Evolutionary conservation across 1,140 invertebrate species (phyloP).

Genomic region (Notospermus geniculatus): DNA sequence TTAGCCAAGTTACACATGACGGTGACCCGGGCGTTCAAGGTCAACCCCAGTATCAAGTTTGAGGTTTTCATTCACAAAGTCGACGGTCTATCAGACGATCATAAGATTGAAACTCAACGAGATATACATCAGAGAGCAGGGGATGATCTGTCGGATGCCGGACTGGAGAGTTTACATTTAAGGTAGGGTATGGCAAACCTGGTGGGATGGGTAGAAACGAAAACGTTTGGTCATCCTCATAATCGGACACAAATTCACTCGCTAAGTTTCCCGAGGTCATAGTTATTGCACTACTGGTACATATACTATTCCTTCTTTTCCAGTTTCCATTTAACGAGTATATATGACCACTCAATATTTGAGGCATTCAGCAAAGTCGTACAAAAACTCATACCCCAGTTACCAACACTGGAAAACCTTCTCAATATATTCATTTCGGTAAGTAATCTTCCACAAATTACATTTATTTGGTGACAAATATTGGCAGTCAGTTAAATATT

Average conservation of each 20-base stretch:
- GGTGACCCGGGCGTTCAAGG: conserved; percentile 91
- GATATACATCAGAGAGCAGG: conserved; percentile 96
- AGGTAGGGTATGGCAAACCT: conserved; percentile 41
- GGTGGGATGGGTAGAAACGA: too few relatives aligned
- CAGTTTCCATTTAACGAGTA: conserved; percentile 95
- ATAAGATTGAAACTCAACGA: conserved; percentile 96
- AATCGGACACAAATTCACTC: too few relatives aligned
- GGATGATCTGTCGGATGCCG: conserved; percentile 88
- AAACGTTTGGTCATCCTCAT: too few relatives aligned
- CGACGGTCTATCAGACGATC: conserved; percentile 96
- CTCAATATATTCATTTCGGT: conserved; percentile 99
- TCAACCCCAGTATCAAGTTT: conserved; percentile 96
- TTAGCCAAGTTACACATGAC: conserved; percentile 87
- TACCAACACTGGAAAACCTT: conserved; percentile 95
- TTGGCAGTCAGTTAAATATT: too few relatives aligned
- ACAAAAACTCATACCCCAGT: conserved; percentile 96
- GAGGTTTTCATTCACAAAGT: conserved; percentile 99
- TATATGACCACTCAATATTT: conserved; percentile 99
- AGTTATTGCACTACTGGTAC: too few relatives aligned
- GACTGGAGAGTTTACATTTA: conserved; percentile 60
- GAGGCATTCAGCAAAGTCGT: conserved; percentile 99
- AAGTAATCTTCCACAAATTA: conserved; percentile 53
- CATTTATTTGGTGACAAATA: too few relatives aligned
- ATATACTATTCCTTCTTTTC: conserved; percentile 30
- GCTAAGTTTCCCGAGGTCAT: too few relatives aligned